A percentile compares a stretch with the other conserved stretches of the same genome.
phyloP scores from a whole-genome alignment of 30 jellyfish, hydroid and myxozoan genomes.

The Mastigias papua region DNA sequence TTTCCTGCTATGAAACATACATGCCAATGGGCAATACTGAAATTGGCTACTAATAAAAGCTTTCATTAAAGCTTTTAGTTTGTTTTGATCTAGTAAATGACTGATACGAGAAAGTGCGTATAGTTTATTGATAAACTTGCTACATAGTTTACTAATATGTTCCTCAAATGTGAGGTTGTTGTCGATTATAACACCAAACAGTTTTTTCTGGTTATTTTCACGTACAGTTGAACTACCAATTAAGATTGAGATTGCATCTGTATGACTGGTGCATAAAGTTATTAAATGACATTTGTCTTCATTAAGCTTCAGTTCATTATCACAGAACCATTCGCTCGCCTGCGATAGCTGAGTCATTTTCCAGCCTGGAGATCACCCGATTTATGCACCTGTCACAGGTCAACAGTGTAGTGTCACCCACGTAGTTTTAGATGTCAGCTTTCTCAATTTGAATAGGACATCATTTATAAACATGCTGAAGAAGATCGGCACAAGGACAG shows the following conservation, averaged over 20 bases:
- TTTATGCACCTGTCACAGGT: not conserved
- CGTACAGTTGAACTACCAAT: slow-evolving; percentile 7
- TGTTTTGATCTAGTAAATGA: not conserved
- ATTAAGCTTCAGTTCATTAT: not conserved
- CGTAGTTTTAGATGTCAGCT: not conserved
- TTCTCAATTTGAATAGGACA: too few relatives aligned
- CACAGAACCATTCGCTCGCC: slow-evolving; percentile 10
- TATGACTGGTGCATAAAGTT: not conserved
- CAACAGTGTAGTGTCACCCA: not conserved
- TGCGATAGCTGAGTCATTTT: slow-evolving; percentile 2
- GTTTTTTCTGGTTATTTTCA: not conserved
- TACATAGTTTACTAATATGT: too few relatives aligned
- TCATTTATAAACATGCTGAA: too few relatives aligned
- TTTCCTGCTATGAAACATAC: too few relatives aligned
- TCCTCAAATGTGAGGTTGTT: slow-evolving; percentile 8
- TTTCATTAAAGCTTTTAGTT: slow-evolving; percentile 2
- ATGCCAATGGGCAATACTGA: too few relatives aligned
- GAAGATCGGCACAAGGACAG: too few relatives aligned
- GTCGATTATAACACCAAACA: slow-evolving; percentile 12
- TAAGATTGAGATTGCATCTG: not conserved
- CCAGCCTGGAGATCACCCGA: not conserved
- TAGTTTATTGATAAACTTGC: slow-evolving; percentile 9
- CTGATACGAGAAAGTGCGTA: too few relatives aligned
- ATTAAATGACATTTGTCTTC: too few relatives aligned
- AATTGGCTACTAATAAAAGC: not conserved